A percentile compares a stretch with the other conserved stretches of the same genome.
Conservation (phyloP, 2,113 vertebrate genomes). For the Chionomys nivalis region DNA sequence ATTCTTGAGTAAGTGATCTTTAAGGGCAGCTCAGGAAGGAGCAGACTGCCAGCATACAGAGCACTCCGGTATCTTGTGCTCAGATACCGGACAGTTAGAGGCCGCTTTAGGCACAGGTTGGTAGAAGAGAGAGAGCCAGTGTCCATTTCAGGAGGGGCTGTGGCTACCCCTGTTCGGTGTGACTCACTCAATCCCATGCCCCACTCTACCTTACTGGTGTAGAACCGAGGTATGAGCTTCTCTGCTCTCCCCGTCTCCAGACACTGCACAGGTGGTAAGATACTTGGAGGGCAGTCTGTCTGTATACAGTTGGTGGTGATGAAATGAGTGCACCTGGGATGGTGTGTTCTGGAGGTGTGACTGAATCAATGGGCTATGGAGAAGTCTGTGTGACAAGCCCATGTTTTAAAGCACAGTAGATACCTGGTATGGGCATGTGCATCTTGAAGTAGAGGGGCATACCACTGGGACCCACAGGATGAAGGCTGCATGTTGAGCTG, state of each 20-base stretch:
- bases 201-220: accelerated
- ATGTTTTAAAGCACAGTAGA: background rate
- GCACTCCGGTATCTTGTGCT: background rate
- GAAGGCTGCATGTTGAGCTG: background rate
- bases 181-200: background rate
- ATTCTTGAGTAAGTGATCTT: background rate
- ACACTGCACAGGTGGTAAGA: accelerated
- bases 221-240: accelerated
- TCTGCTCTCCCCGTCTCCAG: accelerated
- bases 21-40: background rate
- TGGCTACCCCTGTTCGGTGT: background rate
- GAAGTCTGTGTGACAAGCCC: background rate
- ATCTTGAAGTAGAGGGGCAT: background rate
- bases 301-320: accelerated
- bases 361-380: background rate
- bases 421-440: background rate
- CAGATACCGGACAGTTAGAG: accelerated
- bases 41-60: background rate
- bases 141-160: background rate
- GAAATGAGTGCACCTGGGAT: accelerated
- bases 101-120: accelerated
- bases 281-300: background rate
- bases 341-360: background rate
- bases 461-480: background rate
- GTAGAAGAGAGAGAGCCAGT: background rate